Conservation (phyloP, 2,797 vertebrate species). For the Parotocinclus haroldoi region DNA sequence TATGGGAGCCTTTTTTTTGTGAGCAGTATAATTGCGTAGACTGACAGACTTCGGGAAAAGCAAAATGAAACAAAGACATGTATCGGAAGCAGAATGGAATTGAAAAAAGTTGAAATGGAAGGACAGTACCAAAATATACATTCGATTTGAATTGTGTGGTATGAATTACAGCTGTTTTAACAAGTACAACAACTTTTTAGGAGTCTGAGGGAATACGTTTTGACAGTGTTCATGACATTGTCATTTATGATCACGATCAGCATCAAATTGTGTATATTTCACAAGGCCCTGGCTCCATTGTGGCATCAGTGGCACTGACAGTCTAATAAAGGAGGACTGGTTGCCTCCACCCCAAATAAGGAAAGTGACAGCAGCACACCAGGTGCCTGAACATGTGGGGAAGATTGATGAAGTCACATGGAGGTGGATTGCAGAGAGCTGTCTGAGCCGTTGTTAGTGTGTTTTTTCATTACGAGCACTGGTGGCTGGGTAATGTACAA, state of each 20-base stretch:
- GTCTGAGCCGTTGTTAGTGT: constrained; percentile 45
- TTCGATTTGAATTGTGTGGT: no score
- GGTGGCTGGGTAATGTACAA: constrained; percentile 10
- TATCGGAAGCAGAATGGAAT: no score
- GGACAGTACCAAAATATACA: no score
- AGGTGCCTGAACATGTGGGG: constrained; percentile 53
- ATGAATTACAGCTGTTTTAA: not conserved
- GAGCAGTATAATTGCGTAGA: no score
- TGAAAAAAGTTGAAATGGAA: not conserved
- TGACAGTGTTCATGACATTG: constrained; percentile 49
- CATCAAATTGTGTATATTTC: constrained; percentile 42
- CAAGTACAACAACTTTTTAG: constrained; percentile 23
- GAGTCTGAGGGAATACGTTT: constrained; percentile 43
- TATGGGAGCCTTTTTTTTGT: no score
- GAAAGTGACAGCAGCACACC: constrained; percentile 54
- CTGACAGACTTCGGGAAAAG: no score
- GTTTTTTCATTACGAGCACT: constrained; percentile 42
- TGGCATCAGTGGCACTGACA: constrained; percentile 47
- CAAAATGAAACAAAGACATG: not conserved
- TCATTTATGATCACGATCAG: constrained; percentile 51
- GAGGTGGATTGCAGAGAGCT: constrained; percentile 47
- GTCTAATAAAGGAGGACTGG: constrained; percentile 54
- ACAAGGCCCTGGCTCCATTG: constrained; percentile 43
- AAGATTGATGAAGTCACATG: constrained; percentile 55
- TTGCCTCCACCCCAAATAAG: constrained; percentile 51